Evolutionary conservation across 2,113 vertebrate genomes (phyloP).

Genomic region (Urocitellus parryii): DNA sequence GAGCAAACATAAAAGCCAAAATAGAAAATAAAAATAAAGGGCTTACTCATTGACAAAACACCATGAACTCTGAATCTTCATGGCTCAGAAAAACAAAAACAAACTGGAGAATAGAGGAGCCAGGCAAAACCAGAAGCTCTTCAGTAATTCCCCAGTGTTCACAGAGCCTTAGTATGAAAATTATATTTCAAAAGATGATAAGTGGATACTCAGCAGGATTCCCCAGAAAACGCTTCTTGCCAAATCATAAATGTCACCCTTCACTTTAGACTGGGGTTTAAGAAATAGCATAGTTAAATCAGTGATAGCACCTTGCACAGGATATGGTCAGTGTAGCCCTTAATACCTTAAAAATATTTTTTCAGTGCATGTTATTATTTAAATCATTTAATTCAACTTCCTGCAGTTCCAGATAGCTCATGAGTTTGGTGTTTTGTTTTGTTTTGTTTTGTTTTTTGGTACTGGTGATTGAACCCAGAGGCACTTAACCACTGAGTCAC

Average conservation of each 20-base stretch:
- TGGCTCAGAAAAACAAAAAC: background rate
- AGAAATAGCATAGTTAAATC: background rate
- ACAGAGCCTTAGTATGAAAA: background rate
- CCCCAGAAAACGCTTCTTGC: background rate
- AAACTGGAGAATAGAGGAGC: background rate
- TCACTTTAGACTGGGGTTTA: slow-evolving; percentile 36
- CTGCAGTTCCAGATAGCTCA: background rate
- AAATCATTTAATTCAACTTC: background rate
- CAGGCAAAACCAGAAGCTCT: background rate
- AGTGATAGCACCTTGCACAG: background rate
- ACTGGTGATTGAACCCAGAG: too few relatives aligned
- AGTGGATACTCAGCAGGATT: background rate
- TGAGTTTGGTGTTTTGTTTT: background rate
- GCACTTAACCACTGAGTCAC: too few relatives aligned
- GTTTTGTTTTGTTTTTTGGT: too few relatives aligned
- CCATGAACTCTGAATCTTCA: background rate
- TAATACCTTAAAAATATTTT: background rate
- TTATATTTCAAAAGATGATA: slow-evolving; percentile 29
- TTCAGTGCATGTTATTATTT: background rate
- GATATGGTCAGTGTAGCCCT: background rate
- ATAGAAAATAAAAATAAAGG: background rate
- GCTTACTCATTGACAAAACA: slow-evolving; percentile 11
- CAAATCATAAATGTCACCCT: background rate
- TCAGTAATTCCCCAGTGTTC: background rate
- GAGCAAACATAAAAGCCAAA: slow-evolving; percentile 34